Base-by-base conservation (phyloP, 2,888 invertebrate species). In the Keiferia lycopersicella region DNA sequence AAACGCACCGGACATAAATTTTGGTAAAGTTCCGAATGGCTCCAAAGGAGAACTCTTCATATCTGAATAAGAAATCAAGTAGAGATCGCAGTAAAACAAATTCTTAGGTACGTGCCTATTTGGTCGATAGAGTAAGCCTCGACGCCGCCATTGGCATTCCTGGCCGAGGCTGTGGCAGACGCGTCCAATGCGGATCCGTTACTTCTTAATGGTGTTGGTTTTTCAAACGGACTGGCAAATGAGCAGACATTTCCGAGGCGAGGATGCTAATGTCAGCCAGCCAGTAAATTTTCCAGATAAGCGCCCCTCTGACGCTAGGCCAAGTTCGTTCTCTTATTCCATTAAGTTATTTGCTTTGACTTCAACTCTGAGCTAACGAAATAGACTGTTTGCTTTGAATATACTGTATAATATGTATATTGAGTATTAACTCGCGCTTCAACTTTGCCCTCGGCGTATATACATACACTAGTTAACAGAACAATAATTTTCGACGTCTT, bases 281-380 rank as follows among this genome's bases (percentile, higher is more conserved):
- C 83, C 85, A 87, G 85, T 89, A 88, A 88, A 89, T 90, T 88
- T 84, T 79, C 77, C 79, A 85, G 89, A 90, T 89, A 89, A 89
- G 86, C 87, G 74, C 77, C 74, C 77, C 82, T 78, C 82, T 80
- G 84, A 84, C 85, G 81, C 80, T 80, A 82, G 83, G 82, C 81
- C 82, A 80, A 76, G 79, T 80, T 79, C 78, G 73, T 80, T 77
- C 80, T 79, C 79, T 87, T 85, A 86, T 86, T 88, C 85, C 83
- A 87, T 88, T 87, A 83, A 84, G 79, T 83, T 83, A 84, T 86
- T 88, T 87, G 83, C 84, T 84, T 83, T 83, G 80, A 84, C 80
- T 83, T 76, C 75, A 80, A 78, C 77, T 79, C 72, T 69, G 69
- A 69, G 74, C 78, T 81, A 80, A 80, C 76, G 75, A 77, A 81